Evolutionary conservation across 1,140 invertebrate species (phyloP).

Genomic region (Helicoverpa zea): DNA sequence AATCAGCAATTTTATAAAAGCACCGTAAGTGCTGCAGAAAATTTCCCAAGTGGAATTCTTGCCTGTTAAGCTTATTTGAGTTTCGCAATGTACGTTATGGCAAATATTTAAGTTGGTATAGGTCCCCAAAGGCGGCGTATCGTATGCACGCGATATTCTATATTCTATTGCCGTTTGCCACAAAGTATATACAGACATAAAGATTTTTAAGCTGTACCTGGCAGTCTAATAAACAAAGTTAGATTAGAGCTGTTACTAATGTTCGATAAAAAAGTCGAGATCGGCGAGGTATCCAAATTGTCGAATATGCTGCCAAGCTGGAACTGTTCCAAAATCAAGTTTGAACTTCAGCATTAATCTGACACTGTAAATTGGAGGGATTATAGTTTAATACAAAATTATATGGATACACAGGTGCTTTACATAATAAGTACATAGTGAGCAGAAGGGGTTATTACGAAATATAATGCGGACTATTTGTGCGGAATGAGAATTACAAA

Average conservation of each 20-base stretch:
- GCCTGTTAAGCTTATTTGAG: conserved; percentile 35
- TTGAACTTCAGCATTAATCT: conserved; percentile 58
- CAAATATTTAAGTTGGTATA: conserved; percentile 45
- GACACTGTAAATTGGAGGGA: conserved; percentile 60
- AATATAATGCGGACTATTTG: conserved; percentile 33
- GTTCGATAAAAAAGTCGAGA: conserved; percentile 54
- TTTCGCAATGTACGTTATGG: conserved; percentile 30
- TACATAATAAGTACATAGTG: conserved; percentile 37
- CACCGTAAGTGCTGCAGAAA: conserved; percentile 26
- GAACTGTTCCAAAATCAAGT: conserved; percentile 59
- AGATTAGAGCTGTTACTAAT: conserved; percentile 47
- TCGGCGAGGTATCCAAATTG: conserved; percentile 56
- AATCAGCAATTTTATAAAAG: conserved; percentile 41
- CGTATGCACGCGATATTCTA: conserved; percentile 13
- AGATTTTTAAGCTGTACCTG: conserved; percentile 20
- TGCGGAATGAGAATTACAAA: conserved; percentile 25
- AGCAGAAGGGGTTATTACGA: conserved; percentile 35
- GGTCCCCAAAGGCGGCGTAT: conserved; percentile 20
- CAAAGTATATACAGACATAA: neutral
- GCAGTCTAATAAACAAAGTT: conserved; percentile 38
- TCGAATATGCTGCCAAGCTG: conserved; percentile 63
- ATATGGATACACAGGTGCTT: conserved; percentile 47
- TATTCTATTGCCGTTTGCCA: neutral
- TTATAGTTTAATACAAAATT: conserved; percentile 61
- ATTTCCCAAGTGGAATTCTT: conserved; percentile 39